Evolutionary conservation across 2,888 invertebrate species (phyloP).

Genomic region (Rotaria magnacalcarata): DNA sequence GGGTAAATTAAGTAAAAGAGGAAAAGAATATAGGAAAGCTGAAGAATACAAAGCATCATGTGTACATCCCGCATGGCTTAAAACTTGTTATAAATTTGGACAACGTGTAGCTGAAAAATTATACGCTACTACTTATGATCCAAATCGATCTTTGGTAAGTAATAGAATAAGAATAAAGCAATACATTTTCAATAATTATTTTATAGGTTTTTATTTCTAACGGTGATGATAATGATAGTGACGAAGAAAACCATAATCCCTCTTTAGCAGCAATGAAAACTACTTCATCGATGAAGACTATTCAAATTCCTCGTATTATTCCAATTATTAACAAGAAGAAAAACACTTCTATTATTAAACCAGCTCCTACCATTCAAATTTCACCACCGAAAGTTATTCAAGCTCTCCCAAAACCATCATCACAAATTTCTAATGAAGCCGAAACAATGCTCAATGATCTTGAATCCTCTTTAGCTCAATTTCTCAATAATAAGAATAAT

Average conservation of each 20-base stretch:
- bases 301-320: neutral
- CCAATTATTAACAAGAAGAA: neutral
- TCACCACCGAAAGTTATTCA: neutral
- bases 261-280: neutral
- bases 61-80: slow-evolving; percentile 1
- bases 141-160: neutral
- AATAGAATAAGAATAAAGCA: too few relatives aligned
- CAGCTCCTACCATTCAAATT: neutral
- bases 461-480: slow-evolving; percentile 23
- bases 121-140: slow-evolving; percentile 7
- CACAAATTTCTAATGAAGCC: neutral
- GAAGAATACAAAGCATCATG: slow-evolving; percentile 4
- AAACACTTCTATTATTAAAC: neutral
- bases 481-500: slow-evolving; percentile 4
- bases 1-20: slow-evolving; percentile 8
- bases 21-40: slow-evolving; percentile 33
- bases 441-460: slow-evolving; percentile 28
- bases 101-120: slow-evolving; percentile 35
- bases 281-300: neutral
- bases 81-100: slow-evolving; percentile 6
- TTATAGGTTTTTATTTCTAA: neutral
- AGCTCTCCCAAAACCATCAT: neutral
- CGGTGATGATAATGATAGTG: neutral
- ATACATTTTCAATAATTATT: neutral
- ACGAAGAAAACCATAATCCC: neutral